These are phyloP conservation scores for Hoplostethus atlanticus DNA, from an alignment of 2,797 vertebrate species.

Conservation along the genomic window DNA sequence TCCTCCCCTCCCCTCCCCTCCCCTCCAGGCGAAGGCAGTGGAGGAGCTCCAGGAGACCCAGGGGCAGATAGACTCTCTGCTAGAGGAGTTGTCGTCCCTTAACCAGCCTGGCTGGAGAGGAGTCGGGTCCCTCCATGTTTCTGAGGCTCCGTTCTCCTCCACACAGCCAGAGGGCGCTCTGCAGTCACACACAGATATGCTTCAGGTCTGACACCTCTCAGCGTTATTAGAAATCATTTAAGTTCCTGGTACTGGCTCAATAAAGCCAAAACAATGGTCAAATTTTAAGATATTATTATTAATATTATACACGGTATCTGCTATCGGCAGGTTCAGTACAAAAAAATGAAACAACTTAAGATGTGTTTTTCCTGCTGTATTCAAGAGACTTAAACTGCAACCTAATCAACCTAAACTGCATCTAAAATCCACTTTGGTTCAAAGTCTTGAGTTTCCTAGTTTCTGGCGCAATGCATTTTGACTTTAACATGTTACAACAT, in stretches of 20 bases:
- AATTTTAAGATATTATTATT: no score
- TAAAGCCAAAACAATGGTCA: no score
- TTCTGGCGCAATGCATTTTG: background rate
- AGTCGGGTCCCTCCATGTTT: constrained; percentile 15
- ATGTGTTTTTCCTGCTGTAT: no score
- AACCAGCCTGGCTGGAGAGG: constrained; percentile 44
- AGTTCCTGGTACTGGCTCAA: no score
- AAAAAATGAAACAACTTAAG: no score
- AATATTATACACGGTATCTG: no score
- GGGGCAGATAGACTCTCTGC: constrained; percentile 89
- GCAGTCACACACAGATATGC: constrained; percentile 84
- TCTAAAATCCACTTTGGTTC: no score
- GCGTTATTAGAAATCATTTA: no score
- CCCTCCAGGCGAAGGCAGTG: constrained; percentile 90
- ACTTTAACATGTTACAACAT: background rate
- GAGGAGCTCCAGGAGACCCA: constrained; percentile 93
- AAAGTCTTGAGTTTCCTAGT: no score
- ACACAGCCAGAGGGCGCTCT: constrained; percentile 80
- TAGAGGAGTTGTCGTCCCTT: constrained; percentile 79
- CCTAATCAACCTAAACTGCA: no score
- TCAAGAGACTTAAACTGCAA: no score
- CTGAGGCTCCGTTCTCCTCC: constrained; percentile 45
- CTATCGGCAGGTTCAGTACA: no score
- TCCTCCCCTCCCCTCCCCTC: background rate
- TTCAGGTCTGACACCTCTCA: constrained; percentile 85